Conservation (phyloP, 1,140 invertebrate genomes). For the Heliconius congener region DNA sequence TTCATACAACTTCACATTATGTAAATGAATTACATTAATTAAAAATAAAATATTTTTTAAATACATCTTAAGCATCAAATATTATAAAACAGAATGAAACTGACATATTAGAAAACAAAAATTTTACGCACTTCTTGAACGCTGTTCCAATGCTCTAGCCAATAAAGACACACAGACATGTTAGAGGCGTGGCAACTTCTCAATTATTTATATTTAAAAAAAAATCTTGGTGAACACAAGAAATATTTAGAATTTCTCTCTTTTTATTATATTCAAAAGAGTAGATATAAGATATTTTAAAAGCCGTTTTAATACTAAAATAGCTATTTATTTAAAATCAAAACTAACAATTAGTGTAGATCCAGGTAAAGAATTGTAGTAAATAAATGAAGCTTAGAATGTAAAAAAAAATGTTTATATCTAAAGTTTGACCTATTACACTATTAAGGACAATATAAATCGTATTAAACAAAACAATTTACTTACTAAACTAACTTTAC, state of each 20-base stretch:
- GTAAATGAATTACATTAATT: not conserved
- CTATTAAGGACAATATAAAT: conserved; percentile 4
- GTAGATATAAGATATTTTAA: not conserved
- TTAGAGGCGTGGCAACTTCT: too few species aligned
- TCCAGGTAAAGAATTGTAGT: not conserved
- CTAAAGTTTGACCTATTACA: conserved; percentile 3
- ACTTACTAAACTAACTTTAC: not conserved
- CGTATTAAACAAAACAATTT: not conserved
- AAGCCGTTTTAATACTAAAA: not conserved
- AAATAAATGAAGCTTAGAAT: conserved; percentile 11
- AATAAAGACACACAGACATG: too few species aligned
- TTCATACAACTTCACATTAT: not conserved
- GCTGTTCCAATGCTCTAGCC: too few species aligned
- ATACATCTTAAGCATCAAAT: not conserved
- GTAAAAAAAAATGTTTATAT: not conserved
- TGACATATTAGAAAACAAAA: not conserved
- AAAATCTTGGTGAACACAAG: too few species aligned
- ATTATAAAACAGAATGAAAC: not conserved
- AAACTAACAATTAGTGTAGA: not conserved
- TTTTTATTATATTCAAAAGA: not conserved
- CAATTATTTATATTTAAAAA: too few species aligned
- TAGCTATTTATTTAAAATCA: not conserved
- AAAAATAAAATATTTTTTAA: not conserved
- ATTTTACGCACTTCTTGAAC: too few species aligned
- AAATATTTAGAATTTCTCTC: not conserved